phyloP scores from a whole-genome alignment of 2,888 invertebrate species.

The Idaea aversata region DNA sequence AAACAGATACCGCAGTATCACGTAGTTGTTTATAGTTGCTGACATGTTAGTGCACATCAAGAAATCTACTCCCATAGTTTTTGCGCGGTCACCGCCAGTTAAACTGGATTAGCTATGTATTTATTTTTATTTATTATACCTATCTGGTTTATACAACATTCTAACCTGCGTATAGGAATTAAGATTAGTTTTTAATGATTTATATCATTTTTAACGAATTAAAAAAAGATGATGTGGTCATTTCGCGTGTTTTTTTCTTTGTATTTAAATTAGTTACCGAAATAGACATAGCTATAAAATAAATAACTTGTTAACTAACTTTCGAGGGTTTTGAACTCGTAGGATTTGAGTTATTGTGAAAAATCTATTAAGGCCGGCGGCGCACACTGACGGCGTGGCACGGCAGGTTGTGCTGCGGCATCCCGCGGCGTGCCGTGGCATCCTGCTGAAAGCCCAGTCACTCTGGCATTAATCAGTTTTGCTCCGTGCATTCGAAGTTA shows the following conservation, averaged over 20 bases:
- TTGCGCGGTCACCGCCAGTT: slow-evolving; percentile 34
- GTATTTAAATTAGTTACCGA: not conserved
- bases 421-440: no score
- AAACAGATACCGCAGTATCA: not conserved
- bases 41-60: slow-evolving; percentile 33
- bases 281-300: not conserved
- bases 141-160: slow-evolving; percentile 35
- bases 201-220: not conserved
- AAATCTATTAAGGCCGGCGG: not conserved
- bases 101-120: slow-evolving; percentile 32
- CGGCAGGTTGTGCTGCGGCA: no score
- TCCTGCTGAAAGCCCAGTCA: no score
- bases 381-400: not conserved
- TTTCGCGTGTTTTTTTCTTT: not conserved
- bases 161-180: slow-evolving; percentile 6
- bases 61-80: slow-evolving; percentile 37
- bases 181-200: not conserved
- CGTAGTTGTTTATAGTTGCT: slow-evolving; percentile 26
- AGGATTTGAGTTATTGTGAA: not conserved
- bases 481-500: no score
- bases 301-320: not conserved
- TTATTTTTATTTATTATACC: slow-evolving; percentile 27
- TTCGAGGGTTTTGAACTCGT: not conserved
- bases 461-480: no score
- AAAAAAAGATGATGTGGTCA: not conserved